Base-by-base conservation (phyloP, 1,140 invertebrate species). In the Hirudo medicinalis region DNA sequence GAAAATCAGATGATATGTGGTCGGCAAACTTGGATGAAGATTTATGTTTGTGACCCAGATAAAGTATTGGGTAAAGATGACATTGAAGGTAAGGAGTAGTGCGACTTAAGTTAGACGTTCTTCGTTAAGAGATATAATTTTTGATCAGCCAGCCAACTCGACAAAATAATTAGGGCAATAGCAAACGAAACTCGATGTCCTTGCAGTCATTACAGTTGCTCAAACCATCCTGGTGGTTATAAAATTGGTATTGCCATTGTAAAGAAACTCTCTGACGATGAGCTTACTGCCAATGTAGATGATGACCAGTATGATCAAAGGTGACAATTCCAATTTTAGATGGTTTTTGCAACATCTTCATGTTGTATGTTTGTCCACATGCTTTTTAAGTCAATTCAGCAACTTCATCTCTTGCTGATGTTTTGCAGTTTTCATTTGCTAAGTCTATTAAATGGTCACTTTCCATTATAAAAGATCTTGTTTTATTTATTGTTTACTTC, bases 41-140 rank as follows among this genome's bases (percentile, higher is more conserved):
- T 49, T 40, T 70, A 20, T 49, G 69, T 70, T 70, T 70, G 69
- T 70, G 69, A 70, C 43, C 69, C 69, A 54, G 69, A 70, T 49
- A 36, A 70, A 17, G 53, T 70, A 49, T 29, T 70, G 19, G 69
- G 49, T 9, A 53, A 25, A 25, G n/a, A 70, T 25, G 49, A 70
- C n/a, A 54, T 25, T 25, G 69, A 70, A 70, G 69, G 69, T 70
- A 22, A 49, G 36, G 19, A 49, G 36, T 54, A 17, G 8, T 13
- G 17, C 11, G 8, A 25, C 29, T 57, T 25, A 57, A 63, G 29
- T 63, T 63, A 22, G 29, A 22, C 57, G 22, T 25, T 63, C 57
- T 13, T 63, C 0, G 8, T 25, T 63, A 63, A 25, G 19, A 8
- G 8, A 63, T 3, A 36, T n/a, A 63, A 63, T 63, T 63, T 32